Evolutionary conservation across 2,113 vertebrate species (phyloP), one percentile per base, ranked within the genome.

Genomic region (Lipophrys pholis): DNA sequence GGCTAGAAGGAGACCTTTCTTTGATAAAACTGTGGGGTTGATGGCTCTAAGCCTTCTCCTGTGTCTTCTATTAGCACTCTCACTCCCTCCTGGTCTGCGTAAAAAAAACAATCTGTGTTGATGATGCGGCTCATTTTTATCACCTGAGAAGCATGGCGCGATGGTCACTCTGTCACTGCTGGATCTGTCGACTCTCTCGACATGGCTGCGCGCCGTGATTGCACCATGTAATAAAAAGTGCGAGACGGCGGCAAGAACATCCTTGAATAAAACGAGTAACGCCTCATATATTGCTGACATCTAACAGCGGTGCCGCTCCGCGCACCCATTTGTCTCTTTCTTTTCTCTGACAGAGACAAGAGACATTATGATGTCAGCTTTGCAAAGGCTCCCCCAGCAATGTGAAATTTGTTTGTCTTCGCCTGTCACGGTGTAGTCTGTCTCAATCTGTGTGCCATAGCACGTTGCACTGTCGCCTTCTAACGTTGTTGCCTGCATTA

Each of bases 331-430:
- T 74, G 73, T 87, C 78, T 86, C 73, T 53, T 80, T 80, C 71
- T 76, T 49, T 43, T 66, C 67, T 52, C 16, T 74, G 81, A 83
- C 85, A 67, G 66, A 83, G 75, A 86, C 76, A 69, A 83, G 87
- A 81, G 73, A 71, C 84, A 69, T 90, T 80, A 81, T 79, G 83
- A 87, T 87, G 89, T 85, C 87, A 39, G 83, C 69, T 74, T 73
- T 69, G 77, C 75, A 53, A 16, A 46, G 73, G 62, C 84, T 82
- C 78, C 85, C 74, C 62, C 53, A 85, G 87, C 87, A 50, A 87
- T 86, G 81, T 85, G 83, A 90, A 81, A 88, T 87, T 42, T 89
- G 83, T 91, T 92, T 91, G 89, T 88, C 87, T 91, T 73, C 55
- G 60, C 83, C 69, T 87, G 90, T 87, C 88, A 84, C 36, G 59